Conservation (phyloP, 2,888 invertebrate species). For the Pocota personata region DNA sequence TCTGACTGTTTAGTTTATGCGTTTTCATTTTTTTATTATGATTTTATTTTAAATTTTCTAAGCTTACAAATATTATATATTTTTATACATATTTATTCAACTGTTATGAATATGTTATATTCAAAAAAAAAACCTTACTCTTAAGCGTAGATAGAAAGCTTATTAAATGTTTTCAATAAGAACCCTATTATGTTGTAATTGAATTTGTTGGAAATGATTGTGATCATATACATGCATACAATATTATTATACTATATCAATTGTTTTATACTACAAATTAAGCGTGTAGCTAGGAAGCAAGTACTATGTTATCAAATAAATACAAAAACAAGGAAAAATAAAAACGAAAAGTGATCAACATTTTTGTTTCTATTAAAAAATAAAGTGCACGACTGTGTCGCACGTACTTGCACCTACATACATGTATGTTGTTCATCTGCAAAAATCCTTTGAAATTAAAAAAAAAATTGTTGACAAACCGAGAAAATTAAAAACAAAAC, state of each 20-base stretch:
- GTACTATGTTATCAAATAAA: slow-evolving; percentile 57
- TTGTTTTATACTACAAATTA: slow-evolving; percentile 66
- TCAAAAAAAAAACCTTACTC: slow-evolving; percentile 46
- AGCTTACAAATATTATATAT: slow-evolving; percentile 74
- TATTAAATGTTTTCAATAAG: slow-evolving; percentile 48
- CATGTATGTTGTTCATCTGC: no score
- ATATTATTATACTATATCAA: slow-evolving; percentile 60
- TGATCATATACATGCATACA: slow-evolving; percentile 73
- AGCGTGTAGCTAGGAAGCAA: slow-evolving; percentile 62
- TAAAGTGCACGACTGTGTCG: no score
- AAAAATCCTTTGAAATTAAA: no score
- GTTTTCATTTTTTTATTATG: slow-evolving; percentile 33
- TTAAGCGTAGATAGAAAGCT: slow-evolving; percentile 50
- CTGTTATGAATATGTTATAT: slow-evolving; percentile 70
- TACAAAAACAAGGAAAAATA: slow-evolving; percentile 55
- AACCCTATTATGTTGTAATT: slow-evolving; percentile 60
- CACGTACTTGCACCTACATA: no score
- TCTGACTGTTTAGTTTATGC: slow-evolving; percentile 69
- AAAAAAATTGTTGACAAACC: no score
- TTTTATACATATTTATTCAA: slow-evolving; percentile 74
- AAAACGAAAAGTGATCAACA: slow-evolving; percentile 10
- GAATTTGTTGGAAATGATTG: slow-evolving; percentile 72
- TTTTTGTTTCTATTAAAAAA: neutral
- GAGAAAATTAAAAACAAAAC: no score
- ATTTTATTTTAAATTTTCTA: slow-evolving; percentile 52